Percentiles rank a stretch among this genome's conserved stretches.
phyloP scores from a whole-genome alignment of 2,888 invertebrate species.

The Mycalesis mineus region DNA sequence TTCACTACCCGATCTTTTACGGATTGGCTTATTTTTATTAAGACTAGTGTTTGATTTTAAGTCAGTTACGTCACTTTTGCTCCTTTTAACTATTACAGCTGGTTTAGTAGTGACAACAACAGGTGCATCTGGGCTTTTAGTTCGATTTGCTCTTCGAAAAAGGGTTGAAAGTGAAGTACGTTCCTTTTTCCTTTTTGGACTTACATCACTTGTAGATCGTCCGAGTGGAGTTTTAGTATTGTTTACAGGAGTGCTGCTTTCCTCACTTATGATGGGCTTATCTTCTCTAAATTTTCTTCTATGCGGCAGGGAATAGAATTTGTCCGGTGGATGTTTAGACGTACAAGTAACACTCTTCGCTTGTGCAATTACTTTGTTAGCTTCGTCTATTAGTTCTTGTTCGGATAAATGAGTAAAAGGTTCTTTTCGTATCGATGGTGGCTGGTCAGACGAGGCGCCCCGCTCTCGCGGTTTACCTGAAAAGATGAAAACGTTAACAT shows the following conservation, averaged over 20 bases:
- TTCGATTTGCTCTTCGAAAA: conserved; percentile 80
- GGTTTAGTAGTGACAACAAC: conserved; percentile 70
- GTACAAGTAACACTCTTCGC: conserved; percentile 85
- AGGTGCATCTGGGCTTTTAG: conserved; percentile 69
- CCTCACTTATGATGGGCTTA: conserved; percentile 72
- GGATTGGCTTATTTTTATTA: conserved; percentile 64
- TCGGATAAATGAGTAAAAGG: conserved; percentile 84
- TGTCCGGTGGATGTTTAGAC: conserved; percentile 78
- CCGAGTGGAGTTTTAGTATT: conserved; percentile 61
- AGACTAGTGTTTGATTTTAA: conserved; percentile 73
- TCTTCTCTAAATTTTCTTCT: conserved; percentile 76
- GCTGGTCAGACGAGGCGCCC: conserved; percentile 54
- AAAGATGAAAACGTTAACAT: conserved; percentile 34
- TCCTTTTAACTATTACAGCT: conserved; percentile 70
- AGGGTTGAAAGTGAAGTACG: conserved; percentile 82
- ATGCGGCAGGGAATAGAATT: conserved; percentile 83
- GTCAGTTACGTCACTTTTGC: conserved; percentile 83
- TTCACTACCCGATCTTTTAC: conserved; percentile 80
- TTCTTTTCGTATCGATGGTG: conserved; percentile 58
- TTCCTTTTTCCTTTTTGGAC: conserved; percentile 66
- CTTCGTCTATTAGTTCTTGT: conserved; percentile 86
- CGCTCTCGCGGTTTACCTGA: conserved; percentile 73
- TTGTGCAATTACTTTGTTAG: conserved; percentile 85
- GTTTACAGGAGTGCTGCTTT: conserved; percentile 57
- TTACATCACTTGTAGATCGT: conserved; percentile 79